phyloP scores from a whole-genome alignment of 1,140 invertebrate species.

The Drosophila parvula region DNA sequence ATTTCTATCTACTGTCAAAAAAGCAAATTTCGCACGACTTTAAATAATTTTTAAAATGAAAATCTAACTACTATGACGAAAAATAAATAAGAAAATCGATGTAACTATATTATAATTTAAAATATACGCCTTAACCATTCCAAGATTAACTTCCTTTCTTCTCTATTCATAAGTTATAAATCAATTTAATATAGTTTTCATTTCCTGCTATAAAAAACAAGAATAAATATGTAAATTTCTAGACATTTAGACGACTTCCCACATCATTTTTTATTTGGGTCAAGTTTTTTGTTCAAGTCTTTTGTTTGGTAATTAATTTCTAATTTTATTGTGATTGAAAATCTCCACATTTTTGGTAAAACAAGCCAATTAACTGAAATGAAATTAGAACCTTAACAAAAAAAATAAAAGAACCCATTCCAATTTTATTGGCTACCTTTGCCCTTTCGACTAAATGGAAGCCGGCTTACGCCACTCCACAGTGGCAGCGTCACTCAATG shows the following conservation, averaged over 20 bases:
- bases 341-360: background rate
- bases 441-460: conserved; percentile 17
- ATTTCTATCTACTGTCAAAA: too few species aligned
- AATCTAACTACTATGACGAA: too few species aligned
- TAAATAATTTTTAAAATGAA: too few species aligned
- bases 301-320: conserved; percentile 32
- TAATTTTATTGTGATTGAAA: conserved; percentile 6
- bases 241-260: background rate
- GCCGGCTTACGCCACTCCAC: conserved; percentile 34
- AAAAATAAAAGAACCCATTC: conserved; percentile 8
- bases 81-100: background rate
- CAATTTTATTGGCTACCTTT: conserved; percentile 35
- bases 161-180: background rate
- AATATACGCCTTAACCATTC: background rate
- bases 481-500: conserved; percentile 48
- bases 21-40: too few species aligned
- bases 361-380: conserved; percentile 13
- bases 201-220: background rate
- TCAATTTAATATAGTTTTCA: background rate
- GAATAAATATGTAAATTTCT: background rate
- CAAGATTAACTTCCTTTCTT: too few species aligned
- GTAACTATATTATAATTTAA: background rate
- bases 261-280: background rate
- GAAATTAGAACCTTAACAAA: conserved; percentile 17
- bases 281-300: conserved; percentile 56